A percentile compares a stretch with the other conserved stretches of the same genome.
phyloP scores from a whole-genome alignment of 2,888 invertebrate species.

The Steinernema hermaphroditum region DNA sequence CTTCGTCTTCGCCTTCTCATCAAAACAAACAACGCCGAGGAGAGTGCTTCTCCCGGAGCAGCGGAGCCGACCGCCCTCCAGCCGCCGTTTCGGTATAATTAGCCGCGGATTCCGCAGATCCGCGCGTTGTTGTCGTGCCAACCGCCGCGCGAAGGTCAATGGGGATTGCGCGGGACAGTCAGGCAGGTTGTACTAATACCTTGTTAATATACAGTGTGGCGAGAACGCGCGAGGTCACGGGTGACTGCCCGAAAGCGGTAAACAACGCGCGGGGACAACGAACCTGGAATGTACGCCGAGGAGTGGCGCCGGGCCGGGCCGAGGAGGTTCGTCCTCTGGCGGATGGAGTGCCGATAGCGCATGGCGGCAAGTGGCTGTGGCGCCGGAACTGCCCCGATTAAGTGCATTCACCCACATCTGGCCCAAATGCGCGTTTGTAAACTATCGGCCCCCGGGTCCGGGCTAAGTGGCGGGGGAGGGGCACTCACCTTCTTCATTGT shows the following conservation, averaged over 20 bases:
- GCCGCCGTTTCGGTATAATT: conserved; percentile 10
- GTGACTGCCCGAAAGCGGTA: conserved; percentile 4
- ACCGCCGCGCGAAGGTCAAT: conserved; percentile 17
- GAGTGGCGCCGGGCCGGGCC: conserved; percentile 4
- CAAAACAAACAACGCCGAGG: conserved; percentile 12
- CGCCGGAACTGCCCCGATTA: not conserved
- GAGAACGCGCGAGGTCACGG: conserved; percentile 15
- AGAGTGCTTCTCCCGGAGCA: conserved; percentile 14
- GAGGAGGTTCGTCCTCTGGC: not conserved
- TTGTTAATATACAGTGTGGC: conserved; percentile 20
- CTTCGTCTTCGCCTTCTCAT: not conserved
- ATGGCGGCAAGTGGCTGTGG: not conserved
- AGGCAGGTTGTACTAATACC: conserved; percentile 12
- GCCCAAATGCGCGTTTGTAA: conserved; percentile 22
- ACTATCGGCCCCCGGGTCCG: conserved; percentile 6
- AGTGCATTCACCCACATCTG: not conserved
- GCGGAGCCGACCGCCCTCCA: not conserved
- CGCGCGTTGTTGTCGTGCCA: conserved; percentile 16
- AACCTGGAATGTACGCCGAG: not conserved
- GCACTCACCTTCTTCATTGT: conserved; percentile 32
- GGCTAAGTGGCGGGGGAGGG: not conserved
- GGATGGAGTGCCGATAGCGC: conserved; percentile 21
- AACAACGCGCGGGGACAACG: not conserved
- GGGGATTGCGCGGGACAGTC: not conserved
- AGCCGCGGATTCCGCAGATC: not conserved